Conservation (phyloP, 2,797 vertebrate genomes). For the Schizopygopsis pylzovi region DNA sequence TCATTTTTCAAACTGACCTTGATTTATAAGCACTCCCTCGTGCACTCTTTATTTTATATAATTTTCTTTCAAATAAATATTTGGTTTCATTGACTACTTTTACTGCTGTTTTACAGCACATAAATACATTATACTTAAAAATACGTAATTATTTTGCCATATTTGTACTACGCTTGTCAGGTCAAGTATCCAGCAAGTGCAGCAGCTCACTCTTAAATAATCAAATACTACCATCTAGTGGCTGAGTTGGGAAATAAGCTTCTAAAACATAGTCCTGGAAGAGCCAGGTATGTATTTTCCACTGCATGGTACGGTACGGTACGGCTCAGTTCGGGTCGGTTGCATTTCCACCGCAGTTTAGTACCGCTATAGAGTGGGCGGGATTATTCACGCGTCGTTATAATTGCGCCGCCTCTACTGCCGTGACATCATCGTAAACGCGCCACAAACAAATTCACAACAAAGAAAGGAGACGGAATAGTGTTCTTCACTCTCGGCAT, state of each 20-base stretch:
- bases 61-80: neutral
- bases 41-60: neutral
- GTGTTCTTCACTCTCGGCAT: no score
- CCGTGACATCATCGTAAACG: no score
- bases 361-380: no score
- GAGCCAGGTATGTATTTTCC: neutral
- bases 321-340: no score
- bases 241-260: neutral
- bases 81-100: no score
- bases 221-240: constrained; percentile 60
- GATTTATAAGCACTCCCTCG: neutral
- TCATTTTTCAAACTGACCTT: neutral
- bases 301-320: no score
- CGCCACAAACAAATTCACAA: no score
- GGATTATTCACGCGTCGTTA: no score
- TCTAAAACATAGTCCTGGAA: neutral
- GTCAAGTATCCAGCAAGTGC: neutral
- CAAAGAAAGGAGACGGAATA: no score
- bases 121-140: neutral
- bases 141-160: neutral
- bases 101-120: neutral
- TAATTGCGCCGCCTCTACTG: no score
- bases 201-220: neutral
- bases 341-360: no score
- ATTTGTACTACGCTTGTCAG: neutral